Base-by-base conservation (phyloP, 1,140 invertebrate species). In the Mactra quadrangularis region DNA sequence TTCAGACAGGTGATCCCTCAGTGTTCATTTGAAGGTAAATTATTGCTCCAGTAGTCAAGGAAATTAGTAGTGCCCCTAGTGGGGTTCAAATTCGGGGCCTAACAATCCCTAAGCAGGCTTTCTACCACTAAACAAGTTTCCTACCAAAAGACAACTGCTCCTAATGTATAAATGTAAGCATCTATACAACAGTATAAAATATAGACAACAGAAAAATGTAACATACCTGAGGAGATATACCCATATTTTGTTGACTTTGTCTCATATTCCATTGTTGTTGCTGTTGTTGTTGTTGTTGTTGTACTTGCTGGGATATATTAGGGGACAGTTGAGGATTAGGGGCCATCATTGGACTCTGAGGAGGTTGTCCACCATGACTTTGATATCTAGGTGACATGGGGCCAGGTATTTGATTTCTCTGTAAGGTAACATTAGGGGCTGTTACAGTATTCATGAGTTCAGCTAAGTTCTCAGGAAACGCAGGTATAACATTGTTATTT, bases 371-470 rank as follows among this genome's bases (percentile, higher is more conserved):
- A 27, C 66, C 59, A 17, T 74, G 68, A 15, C 72, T 64, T 38
- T 59, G 81, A 71, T 88, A 91, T 45, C 88, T 84, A 0, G 90
- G 91, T 3, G 91, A 92, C 89, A 92, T 89, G 4, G 91, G 90
- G 35, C 88, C 90, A 9, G 91, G 90, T 29, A 91, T 85, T 38
- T 91, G 89, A 79, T 91, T 91, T 52, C 90, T 77, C 90, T 92
- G 86, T 82, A 95, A 90, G 33, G 96, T 95, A 11, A 97, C 96
- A 92, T 97, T 97, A 11, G 96, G 96, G 27, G 96, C 96, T 81
- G 96, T 96, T n/a, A 95, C 95, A 88, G 95, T 96, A 90, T 96
- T 97, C 83, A 97, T 93, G 86, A 97, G 93, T 76, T 95, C 96
- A 90, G 96, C 95, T 84, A 97, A 96, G 90, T 96, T 96, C 70